phyloP scores from a whole-genome alignment of 2,113 vertebrate species.

The Pionites leucogaster region DNA sequence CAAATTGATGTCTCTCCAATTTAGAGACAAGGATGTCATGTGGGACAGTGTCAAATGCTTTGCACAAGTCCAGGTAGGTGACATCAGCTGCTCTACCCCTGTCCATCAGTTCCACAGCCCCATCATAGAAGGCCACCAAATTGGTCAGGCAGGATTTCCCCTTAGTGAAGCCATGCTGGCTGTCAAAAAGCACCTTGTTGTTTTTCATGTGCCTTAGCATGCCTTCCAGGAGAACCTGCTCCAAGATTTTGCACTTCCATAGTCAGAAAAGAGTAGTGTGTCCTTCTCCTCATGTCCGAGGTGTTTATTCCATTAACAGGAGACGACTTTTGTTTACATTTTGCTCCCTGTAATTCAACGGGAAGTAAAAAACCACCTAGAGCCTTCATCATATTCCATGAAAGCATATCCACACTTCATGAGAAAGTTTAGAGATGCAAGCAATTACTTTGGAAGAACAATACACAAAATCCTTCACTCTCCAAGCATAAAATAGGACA shows the following conservation, averaged over 20 bases:
- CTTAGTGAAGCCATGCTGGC: too few species aligned
- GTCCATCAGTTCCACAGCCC: too few species aligned
- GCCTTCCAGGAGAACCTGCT: too few species aligned
- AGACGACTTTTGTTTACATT: neutral
- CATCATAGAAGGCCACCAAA: too few species aligned
- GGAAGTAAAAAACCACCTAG: neutral
- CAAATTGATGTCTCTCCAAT: too few species aligned
- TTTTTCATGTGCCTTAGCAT: too few species aligned
- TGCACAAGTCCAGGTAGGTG: too few species aligned
- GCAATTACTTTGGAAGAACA: neutral
- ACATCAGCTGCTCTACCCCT: too few species aligned
- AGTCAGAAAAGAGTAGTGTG: neutral
- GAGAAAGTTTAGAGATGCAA: neutral
- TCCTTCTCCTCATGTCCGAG: neutral
- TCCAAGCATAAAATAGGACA: neutral
- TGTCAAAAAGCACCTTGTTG: too few species aligned
- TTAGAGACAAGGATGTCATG: too few species aligned
- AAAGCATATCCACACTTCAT: neutral
- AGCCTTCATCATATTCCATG: neutral
- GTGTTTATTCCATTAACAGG: neutral
- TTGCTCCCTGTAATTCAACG: neutral
- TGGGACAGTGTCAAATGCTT: too few species aligned
- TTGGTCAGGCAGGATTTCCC: too few species aligned
- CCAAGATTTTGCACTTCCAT: neutral
- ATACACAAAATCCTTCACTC: neutral